Evolutionary conservation across 92 coral and sea anemone species (phyloP), one percentile per base, ranked within the genome.

Genomic region (Epizoanthus rinbou): DNA sequence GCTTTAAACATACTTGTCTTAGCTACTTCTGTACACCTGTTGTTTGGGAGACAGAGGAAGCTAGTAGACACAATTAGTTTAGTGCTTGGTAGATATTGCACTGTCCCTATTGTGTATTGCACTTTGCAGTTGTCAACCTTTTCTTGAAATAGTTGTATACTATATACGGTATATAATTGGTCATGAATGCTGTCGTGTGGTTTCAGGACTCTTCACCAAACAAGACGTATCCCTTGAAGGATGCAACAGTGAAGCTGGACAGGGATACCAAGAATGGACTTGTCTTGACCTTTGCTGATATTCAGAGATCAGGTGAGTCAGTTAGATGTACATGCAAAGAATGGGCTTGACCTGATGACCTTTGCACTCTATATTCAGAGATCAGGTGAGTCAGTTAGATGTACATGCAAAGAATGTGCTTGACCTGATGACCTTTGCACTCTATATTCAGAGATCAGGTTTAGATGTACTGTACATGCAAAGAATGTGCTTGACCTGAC

Each of bases 371-470:
- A 95, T 83, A 87, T 93, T 24, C 98, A 95, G 83, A 84, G 89
- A 50, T 93, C 97, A 85, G 93, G 98, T 94, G 45, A 79, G 91
- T 80, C 28, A 39, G 43, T 31, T 18, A 21, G 56, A 16, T 21
- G 18, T 10, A 3, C 0, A 10, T 74, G 15, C 14, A 28, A 88
- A 86, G 24, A 79, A 91, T 78, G 87, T 95, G 37, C 60, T 95
- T 21, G 24, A 76, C 16, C n/a, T n/a, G n/a, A n/a, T 95, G 47
- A 76, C 88, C 9, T 93, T 95, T 53, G 93, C 95, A n/a, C n/a
- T n/a, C 19, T 97, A 95, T 83, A 87, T 93, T 24, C 98, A 95
- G 83, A 84, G 89, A 50, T 93, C 97, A 85, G 93, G 98, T 94
- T 31, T 18, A 21, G 56, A 16, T n/a, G n/a, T n/a, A n/a, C n/a